A percentile compares a stretch with the other conserved stretches of the same genome.
Conservation (phyloP, 2,113 vertebrate species). For the Taurulus bubalis region DNA sequence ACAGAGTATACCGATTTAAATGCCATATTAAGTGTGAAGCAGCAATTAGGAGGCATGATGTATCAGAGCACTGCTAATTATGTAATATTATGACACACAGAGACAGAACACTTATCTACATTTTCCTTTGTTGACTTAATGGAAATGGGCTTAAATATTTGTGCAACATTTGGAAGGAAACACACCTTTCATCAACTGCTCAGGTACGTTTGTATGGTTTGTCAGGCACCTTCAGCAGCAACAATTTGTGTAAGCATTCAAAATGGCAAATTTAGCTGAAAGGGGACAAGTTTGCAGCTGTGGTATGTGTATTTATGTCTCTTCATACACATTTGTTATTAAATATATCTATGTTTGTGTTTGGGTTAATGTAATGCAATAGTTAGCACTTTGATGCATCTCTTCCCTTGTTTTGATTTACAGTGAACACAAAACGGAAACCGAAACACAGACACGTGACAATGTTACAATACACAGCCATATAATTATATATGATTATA, state of each 20-base stretch:
- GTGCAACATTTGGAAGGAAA: neutral
- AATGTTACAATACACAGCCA: conserved; percentile 27
- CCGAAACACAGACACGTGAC: neutral
- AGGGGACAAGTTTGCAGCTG: neutral
- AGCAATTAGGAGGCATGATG: conserved; percentile 7
- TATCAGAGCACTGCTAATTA: conserved; percentile 12
- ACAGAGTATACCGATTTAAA: neutral
- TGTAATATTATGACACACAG: neutral
- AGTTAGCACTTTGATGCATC: neutral
- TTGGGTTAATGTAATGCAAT: neutral
- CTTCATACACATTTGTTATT: neutral
- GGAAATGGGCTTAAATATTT: neutral
- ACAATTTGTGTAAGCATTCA: neutral
- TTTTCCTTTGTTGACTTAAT: neutral
- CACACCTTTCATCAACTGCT: neutral
- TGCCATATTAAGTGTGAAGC: neutral
- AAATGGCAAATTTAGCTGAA: neutral
- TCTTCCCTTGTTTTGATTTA: conserved; percentile 30
- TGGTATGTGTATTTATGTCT: neutral
- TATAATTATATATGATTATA: no score
- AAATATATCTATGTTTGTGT: conserved; percentile 1
- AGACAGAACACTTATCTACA: neutral
- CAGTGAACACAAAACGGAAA: conserved; percentile 29
- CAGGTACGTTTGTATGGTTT: neutral
- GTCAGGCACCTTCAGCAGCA: neutral